A percentile compares a stretch with the other conserved stretches of the same genome.
These are phyloP conservation scores for Drosophila virilis DNA, from an alignment of 1,140 invertebrate genomes.

Conservation along the genomic window DNA sequence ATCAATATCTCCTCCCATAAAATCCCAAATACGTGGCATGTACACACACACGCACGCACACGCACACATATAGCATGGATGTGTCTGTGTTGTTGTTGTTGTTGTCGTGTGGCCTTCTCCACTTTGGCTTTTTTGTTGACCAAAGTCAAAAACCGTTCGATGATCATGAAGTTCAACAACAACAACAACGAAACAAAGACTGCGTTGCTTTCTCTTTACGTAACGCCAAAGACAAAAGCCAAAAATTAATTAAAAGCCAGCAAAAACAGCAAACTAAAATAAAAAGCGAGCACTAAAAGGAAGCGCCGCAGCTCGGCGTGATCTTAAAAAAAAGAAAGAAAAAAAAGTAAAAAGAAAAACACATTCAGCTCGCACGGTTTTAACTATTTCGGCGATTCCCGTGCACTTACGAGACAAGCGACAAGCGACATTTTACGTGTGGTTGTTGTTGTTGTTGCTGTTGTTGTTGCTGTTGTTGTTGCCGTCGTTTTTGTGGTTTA, in stretches of 20 bases:
- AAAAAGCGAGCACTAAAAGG: constrained; percentile 63
- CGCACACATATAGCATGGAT: not conserved
- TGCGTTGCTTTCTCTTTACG: constrained; percentile 77
- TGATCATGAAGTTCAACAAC: constrained; percentile 74
- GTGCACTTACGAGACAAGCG: constrained; percentile 45
- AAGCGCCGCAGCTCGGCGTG: constrained; percentile 38
- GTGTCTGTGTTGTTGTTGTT: constrained; percentile 19
- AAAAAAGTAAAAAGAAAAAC: constrained; percentile 29
- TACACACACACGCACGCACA: not conserved
- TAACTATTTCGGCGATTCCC: constrained; percentile 27
- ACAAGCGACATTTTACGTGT: constrained; percentile 17
- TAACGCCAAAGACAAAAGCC: constrained; percentile 65
- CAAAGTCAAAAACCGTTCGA: constrained; percentile 81
- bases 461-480: constrained; percentile 21
- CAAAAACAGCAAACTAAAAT: constrained; percentile 63
- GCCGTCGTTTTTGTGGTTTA: constrained; percentile 44
- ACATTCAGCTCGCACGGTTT: constrained; percentile 31
- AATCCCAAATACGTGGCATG: constrained; percentile 20
- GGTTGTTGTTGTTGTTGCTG: not conserved
- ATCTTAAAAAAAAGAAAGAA: constrained; percentile 8
- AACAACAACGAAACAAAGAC: constrained; percentile 19
- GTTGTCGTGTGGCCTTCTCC: constrained; percentile 44
- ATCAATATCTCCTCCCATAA: constrained; percentile 36
- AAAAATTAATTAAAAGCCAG: constrained; percentile 75
- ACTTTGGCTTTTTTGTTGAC: constrained; percentile 59